A percentile compares a stretch with the other conserved stretches of the same genome.
phyloP scores from a whole-genome alignment of 1,140 invertebrate species.

The Zaprionus ghesquierei region DNA sequence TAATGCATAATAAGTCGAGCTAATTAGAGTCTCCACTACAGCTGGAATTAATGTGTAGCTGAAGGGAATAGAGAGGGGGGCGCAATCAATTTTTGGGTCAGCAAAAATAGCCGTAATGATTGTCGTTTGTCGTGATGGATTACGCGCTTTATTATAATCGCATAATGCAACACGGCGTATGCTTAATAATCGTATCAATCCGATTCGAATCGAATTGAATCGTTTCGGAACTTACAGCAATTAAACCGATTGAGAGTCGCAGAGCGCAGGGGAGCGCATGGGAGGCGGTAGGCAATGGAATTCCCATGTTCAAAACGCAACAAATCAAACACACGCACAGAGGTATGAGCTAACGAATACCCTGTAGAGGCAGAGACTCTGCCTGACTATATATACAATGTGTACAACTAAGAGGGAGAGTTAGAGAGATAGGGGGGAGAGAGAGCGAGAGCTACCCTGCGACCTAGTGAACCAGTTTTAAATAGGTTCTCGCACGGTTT shows the following conservation, averaged over 20 bases:
- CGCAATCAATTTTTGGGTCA: background rate
- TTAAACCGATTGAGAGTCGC: background rate
- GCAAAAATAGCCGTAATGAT: background rate
- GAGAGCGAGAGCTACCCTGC: background rate
- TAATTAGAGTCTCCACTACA: background rate
- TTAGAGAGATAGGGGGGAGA: too few relatives aligned
- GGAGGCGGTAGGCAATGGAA: background rate
- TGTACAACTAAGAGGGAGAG: too few relatives aligned
- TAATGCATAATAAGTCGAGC: background rate
- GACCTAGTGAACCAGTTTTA: background rate
- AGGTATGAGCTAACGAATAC: background rate
- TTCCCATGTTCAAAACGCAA: background rate
- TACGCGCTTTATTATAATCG: constrained; percentile 23
- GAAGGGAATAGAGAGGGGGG: background rate
- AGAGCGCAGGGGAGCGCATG: rapidly evolving
- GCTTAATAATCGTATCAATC: constrained; percentile 5
- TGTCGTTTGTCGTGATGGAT: background rate
- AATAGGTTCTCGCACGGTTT: background rate
- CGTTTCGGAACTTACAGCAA: constrained; percentile 4
- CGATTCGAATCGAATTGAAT: constrained; percentile 1
- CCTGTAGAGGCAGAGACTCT: background rate
- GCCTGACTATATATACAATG: too few relatives aligned
- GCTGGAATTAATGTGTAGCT: background rate
- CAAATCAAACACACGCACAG: background rate
- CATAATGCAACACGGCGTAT: constrained; percentile 14